These are phyloP conservation scores for Pollimyrus isidori DNA, from an alignment of 2,113 vertebrate genomes.

Conservation along the genomic window DNA sequence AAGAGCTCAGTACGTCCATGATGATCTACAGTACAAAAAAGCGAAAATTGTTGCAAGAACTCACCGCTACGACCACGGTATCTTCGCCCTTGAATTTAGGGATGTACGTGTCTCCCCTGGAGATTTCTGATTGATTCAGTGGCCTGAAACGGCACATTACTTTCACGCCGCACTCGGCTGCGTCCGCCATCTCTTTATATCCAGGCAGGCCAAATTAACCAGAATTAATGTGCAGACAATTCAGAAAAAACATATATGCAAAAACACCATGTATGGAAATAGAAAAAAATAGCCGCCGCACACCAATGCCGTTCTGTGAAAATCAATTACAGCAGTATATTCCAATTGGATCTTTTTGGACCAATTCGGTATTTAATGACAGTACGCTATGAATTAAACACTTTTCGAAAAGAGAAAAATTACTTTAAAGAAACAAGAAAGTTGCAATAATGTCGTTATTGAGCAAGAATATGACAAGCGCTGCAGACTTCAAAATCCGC, in stretches of 20 bases:
- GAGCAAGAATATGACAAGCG: background rate
- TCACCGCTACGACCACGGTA: slow-evolving; percentile 70
- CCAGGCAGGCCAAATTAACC: slow-evolving; percentile 4
- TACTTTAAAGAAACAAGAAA: background rate
- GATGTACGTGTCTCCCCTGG: slow-evolving; percentile 71
- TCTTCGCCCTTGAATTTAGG: slow-evolving; percentile 73
- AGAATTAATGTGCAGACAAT: slow-evolving; percentile 17
- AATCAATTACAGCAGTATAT: slow-evolving; percentile 11
- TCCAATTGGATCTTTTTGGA: background rate
- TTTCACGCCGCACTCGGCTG: slow-evolving; percentile 75
- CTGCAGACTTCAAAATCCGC: slow-evolving; percentile 38
- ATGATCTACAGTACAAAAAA: background rate
- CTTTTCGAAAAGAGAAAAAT: background rate
- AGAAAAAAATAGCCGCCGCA: background rate
- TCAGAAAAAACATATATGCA: slow-evolving; percentile 9
- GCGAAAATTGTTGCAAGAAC: slow-evolving; percentile 27
- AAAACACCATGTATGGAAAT: background rate
- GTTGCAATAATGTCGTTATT: background rate
- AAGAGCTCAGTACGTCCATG: background rate
- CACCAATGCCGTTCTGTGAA: background rate
- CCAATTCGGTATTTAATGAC: background rate
- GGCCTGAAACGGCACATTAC: slow-evolving; percentile 77
- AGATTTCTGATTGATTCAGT: slow-evolving; percentile 67
- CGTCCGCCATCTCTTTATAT: slow-evolving; percentile 64
- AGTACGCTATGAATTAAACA: background rate